Conservation (phyloP, 2,113 vertebrate species). For the Carettochelys insculpta region DNA sequence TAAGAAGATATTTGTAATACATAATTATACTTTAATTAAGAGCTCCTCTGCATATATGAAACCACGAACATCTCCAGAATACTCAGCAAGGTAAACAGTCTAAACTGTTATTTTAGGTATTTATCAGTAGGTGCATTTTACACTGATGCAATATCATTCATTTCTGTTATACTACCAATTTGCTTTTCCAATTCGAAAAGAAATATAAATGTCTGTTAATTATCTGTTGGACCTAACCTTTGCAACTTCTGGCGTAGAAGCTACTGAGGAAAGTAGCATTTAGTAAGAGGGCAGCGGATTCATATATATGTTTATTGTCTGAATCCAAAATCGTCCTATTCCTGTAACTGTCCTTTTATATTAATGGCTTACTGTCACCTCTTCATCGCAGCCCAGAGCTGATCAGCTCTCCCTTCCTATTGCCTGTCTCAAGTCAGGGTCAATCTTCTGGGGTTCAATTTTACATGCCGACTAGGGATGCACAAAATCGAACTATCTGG, state of each 20-base stretch:
- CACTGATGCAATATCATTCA: neutral
- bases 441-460: too few species aligned
- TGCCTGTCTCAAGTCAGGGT: too few species aligned
- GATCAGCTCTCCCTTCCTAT: neutral
- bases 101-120: neutral
- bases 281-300: neutral
- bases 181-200: neutral
- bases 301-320: neutral
- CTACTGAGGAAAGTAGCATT: neutral
- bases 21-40: conserved; percentile 52
- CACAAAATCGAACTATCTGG: too few species aligned
- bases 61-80: neutral
- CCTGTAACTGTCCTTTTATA: neutral
- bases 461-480: too few species aligned
- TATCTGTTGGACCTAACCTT: neutral
- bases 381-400: neutral
- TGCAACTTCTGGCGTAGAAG: neutral
- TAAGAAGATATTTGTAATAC: conserved; percentile 26
- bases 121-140: conserved; percentile 8
- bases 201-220: neutral
- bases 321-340: neutral
- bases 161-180: neutral
- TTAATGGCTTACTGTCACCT: neutral
- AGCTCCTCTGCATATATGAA: conserved; percentile 30
- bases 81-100: neutral